Conservation (phyloP, 2,888 invertebrate genomes). For the Mythimna impura region DNA sequence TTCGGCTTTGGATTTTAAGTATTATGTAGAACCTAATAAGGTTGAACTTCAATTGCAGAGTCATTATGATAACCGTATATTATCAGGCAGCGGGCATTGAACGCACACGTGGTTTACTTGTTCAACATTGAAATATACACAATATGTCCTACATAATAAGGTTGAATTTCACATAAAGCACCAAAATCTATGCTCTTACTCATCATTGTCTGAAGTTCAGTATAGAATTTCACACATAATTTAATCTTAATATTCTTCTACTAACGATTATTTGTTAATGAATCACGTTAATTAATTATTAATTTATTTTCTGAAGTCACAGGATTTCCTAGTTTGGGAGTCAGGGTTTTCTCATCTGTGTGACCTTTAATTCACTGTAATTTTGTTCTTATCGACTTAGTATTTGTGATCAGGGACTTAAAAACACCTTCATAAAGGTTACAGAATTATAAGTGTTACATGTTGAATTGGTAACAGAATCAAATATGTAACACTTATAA, state of each 20-base stretch:
- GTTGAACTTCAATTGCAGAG: conserved; percentile 8
- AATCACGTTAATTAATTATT: too few species aligned
- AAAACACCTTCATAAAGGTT: too few species aligned
- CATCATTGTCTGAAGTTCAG: not conserved
- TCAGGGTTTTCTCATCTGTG: too few species aligned
- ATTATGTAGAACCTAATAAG: not conserved
- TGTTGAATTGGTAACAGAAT: too few species aligned
- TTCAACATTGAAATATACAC: not conserved
- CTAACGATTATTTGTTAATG: not conserved
- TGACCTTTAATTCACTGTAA: too few species aligned
- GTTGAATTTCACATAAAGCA: not conserved
- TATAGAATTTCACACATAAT: conserved; percentile 4
- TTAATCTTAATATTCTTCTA: not conserved
- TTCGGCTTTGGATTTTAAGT: conserved; percentile 2
- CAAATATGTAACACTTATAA: too few species aligned
- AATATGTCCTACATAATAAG: not conserved
- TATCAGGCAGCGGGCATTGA: conserved; percentile 18
- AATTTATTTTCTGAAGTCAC: too few species aligned
- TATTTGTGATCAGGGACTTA: too few species aligned
- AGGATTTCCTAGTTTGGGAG: too few species aligned
- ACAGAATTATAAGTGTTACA: too few species aligned
- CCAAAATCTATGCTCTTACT: not conserved
- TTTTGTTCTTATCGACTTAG: too few species aligned
- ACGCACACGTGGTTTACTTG: conserved; percentile 20
- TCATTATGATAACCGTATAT: not conserved